Evolutionary conservation across 2,888 invertebrate species (phyloP).

Genomic region (Dinocampus coccinellae): DNA sequence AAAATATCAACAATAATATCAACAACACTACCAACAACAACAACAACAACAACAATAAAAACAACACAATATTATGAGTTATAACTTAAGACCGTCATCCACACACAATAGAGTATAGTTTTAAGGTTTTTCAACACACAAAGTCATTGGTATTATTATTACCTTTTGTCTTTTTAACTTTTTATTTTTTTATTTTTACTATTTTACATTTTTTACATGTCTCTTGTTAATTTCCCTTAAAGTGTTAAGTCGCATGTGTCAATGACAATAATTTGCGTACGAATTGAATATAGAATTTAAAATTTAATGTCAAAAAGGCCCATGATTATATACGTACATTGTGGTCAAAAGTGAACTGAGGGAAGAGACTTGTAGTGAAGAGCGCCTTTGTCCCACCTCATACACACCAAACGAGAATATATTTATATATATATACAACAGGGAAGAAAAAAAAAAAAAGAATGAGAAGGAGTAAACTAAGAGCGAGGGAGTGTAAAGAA

Average conservation of each 20-base stretch:
- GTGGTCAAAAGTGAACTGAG: neutral
- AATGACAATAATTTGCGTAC: slow-evolving; percentile 33
- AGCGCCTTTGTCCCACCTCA: slow-evolving; percentile 33
- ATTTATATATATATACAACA: neutral
- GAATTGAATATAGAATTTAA: slow-evolving; percentile 26
- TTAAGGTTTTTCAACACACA: neutral
- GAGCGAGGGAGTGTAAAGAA: too few relatives aligned
- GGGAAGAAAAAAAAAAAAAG: too few relatives aligned
- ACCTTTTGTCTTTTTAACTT: neutral
- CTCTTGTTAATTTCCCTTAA: neutral
- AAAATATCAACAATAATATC: slow-evolving; percentile 59
- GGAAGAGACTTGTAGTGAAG: slow-evolving; percentile 1
- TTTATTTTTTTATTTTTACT: neutral
- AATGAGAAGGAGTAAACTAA: too few relatives aligned
- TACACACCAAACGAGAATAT: slow-evolving; percentile 32
- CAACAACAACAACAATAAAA: neutral
- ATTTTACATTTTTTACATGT: neutral
- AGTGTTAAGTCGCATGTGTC: neutral
- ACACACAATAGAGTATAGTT: neutral
- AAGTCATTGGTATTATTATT: neutral
- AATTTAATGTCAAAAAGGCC: neutral
- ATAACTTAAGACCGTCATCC: neutral
- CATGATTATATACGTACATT: slow-evolving; percentile 11
- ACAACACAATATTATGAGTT: slow-evolving; percentile 9
- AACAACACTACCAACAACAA: slow-evolving; percentile 3